Base-by-base conservation (phyloP, 2,797 vertebrate species). In the Crenuchus spilurus region DNA sequence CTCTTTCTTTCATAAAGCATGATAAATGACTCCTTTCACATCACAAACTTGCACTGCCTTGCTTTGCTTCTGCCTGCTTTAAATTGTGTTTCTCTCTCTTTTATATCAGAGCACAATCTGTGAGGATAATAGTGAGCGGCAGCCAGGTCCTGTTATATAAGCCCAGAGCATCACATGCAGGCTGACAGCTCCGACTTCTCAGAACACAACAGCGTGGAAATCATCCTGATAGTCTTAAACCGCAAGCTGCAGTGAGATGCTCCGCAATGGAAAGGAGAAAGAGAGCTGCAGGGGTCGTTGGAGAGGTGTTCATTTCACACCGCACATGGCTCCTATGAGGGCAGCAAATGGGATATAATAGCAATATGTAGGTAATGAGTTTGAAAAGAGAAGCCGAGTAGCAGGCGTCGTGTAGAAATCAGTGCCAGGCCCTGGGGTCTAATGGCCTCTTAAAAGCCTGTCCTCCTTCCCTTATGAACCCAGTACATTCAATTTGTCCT, bases 391-490 rank as follows among this genome's bases (percentile, higher is more conserved):
- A 84, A 83, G 80, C 80, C 76, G 80, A 80, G 79, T 85, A 81
- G 61, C 58, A 63, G 39, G 57, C 48, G 24, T 37, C 57, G 84
- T 89, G 84, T 87, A 79, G 86, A 90, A 79, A 81, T 83, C 30
- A 58, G 73, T 22, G 44, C 22, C 62, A 62, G 70, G 51, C 82
- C 75, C 69, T 71, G 31, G 80, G 77, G 77, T 79, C 69, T 74
- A 69, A 74, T 61, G 68, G 75, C 68, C 48, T 51, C 72, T 75
- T 80, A 80, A 81, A 80, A 81, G 75, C 72, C 69, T 77, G 82
- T 79, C 77, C 78, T 57, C 62, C 67, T 65, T 72, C 70, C 63
- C 62, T 72, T 28, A 76, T 54, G 61, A 76, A 73, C 69, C 51
- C 44, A 61, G 61, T 64, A 72, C 58, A 70, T 80, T 82, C 75